These are phyloP conservation scores for Melanaphis sacchari DNA, from an alignment of 1,140 invertebrate species.

Conservation along the genomic window DNA sequence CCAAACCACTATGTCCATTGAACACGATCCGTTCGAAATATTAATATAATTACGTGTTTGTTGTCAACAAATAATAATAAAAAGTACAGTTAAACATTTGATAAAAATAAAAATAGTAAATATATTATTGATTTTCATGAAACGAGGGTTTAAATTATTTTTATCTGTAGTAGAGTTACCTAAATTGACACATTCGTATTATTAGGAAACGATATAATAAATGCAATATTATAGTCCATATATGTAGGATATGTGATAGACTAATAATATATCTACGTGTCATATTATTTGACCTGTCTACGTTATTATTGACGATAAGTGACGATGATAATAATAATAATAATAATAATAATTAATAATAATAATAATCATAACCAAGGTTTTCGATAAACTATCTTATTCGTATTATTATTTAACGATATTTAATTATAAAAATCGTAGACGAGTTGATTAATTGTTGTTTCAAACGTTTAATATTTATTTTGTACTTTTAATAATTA, in stretches of 20 bases:
- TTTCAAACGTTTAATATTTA: too few species aligned
- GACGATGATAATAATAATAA: not conserved
- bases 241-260: not conserved
- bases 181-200: not conserved
- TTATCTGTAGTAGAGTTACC: not conserved
- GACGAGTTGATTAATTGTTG: too few species aligned
- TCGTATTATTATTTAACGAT: not conserved
- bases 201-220: not conserved
- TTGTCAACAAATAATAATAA: not conserved
- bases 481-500: too few species aligned
- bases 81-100: not conserved
- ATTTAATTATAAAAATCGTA: too few species aligned
- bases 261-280: not conserved
- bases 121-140: not conserved
- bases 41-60: not conserved
- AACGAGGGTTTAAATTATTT: constrained; percentile 1
- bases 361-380: not conserved
- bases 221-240: not conserved
- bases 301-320: not conserved
- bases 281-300: not conserved
- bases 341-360: not conserved
- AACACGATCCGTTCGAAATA: not conserved
- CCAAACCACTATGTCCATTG: not conserved
- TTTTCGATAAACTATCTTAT: not conserved
- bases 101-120: not conserved